These are phyloP conservation scores for Xylocopa sonorina DNA, from an alignment of 1,140 invertebrate genomes.

Conservation along the genomic window DNA sequence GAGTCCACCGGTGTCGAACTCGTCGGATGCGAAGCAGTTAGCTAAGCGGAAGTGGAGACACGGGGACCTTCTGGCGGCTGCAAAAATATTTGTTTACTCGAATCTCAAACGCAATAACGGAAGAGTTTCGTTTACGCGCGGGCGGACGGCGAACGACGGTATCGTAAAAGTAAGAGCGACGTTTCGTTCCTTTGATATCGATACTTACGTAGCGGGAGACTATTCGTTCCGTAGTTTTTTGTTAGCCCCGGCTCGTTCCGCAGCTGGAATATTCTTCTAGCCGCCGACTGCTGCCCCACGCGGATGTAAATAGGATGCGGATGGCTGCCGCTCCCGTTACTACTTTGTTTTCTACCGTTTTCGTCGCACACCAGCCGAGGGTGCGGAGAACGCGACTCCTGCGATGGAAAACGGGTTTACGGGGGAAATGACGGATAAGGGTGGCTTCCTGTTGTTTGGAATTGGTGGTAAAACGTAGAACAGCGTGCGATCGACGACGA, in stretches of 20 bases:
- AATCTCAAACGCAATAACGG: slow-evolving; percentile 1
- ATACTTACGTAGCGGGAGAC: slow-evolving; percentile 2
- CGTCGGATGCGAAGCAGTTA: slow-evolving; percentile 9
- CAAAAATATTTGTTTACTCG: slow-evolving; percentile 45
- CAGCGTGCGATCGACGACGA: no score
- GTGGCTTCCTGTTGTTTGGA: neutral
- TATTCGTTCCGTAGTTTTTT: neutral
- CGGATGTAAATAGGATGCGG: neutral
- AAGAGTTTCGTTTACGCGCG: slow-evolving; percentile 19
- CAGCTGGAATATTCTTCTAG: neutral
- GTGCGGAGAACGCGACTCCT: neutral
- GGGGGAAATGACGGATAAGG: neutral
- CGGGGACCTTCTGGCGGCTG: neutral
- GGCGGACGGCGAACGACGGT: neutral
- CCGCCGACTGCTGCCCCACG: neutral
- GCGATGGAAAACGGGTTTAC: neutral
- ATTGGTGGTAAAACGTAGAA: no score
- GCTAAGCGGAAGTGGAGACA: neutral
- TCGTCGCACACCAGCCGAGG: neutral
- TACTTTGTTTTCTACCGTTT: neutral
- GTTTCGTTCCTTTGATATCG: slow-evolving; percentile 42
- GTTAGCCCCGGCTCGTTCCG: neutral
- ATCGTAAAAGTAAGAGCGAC: slow-evolving; percentile 24
- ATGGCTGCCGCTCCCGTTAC: neutral
- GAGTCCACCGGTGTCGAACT: slow-evolving; percentile 9